Conservation (phyloP, 2,113 vertebrate genomes). For the Cinclus cinclus region DNA sequence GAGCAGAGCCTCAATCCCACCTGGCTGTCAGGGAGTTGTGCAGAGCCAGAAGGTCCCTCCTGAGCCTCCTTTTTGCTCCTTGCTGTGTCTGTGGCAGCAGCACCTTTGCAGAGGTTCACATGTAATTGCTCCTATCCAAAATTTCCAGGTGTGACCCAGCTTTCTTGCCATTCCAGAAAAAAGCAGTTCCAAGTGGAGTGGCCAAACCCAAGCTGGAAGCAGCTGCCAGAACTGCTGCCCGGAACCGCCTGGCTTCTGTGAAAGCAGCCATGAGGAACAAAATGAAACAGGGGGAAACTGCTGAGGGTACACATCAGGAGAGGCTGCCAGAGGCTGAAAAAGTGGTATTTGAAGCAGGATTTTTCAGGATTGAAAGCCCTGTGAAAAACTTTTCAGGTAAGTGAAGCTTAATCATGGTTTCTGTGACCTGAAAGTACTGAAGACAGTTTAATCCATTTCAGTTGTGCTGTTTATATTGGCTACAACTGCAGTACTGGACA, state of each 20-base stretch:
- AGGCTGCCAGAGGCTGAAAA: slow-evolving; percentile 49
- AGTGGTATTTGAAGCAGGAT: slow-evolving; percentile 87
- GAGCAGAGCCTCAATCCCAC: neutral
- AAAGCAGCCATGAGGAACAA: slow-evolving; percentile 87
- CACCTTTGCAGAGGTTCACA: neutral
- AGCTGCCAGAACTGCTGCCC: slow-evolving; percentile 74
- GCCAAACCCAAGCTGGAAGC: slow-evolving; percentile 67
- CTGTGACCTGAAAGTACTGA: neutral
- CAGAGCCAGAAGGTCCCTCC: too few relatives aligned
- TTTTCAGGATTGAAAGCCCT: slow-evolving; percentile 91
- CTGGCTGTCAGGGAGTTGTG: neutral
- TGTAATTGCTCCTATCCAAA: neutral
- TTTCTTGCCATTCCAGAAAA: slow-evolving; percentile 78
- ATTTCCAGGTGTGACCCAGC: neutral
- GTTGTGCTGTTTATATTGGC: neutral
- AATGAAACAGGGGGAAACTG: neutral
- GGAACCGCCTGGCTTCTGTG: slow-evolving; percentile 81
- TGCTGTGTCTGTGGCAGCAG: neutral
- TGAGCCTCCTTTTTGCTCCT: neutral
- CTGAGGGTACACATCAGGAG: neutral
- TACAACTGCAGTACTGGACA: neutral
- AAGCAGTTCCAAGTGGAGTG: neutral
- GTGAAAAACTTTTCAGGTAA: slow-evolving; percentile 79
- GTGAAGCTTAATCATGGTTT: neutral
- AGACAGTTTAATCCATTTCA: neutral